phyloP scores from a whole-genome alignment of 2,113 vertebrate genomes.

The Saimiri boliviensis region DNA sequence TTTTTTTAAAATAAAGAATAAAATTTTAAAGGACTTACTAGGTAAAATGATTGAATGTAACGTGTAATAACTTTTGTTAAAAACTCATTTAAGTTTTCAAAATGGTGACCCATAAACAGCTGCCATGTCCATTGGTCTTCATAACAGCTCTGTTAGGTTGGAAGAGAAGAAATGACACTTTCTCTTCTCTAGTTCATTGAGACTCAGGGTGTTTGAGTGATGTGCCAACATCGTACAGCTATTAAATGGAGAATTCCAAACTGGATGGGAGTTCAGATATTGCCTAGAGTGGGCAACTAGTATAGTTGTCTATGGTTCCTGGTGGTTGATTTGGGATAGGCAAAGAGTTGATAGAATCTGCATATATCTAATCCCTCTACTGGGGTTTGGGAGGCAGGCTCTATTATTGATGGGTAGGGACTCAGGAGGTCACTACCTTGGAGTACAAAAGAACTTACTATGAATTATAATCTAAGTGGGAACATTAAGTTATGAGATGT shows the following conservation, averaged over 20 bases:
- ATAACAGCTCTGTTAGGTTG: background rate
- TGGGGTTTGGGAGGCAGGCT: background rate
- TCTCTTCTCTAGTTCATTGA: background rate
- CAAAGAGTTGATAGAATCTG: background rate
- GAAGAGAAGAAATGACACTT: background rate
- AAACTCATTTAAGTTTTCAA: background rate
- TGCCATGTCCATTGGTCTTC: background rate
- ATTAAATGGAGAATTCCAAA: background rate
- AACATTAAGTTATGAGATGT: background rate
- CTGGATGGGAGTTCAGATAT: background rate
- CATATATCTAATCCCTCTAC: background rate
- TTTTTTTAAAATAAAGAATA: background rate
- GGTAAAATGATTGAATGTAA: background rate
- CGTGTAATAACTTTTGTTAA: background rate
- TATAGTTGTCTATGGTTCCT: background rate
- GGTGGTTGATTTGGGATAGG: background rate
- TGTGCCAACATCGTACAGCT: background rate
- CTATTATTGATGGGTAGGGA: background rate
- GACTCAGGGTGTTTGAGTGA: background rate
- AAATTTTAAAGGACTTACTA: background rate
- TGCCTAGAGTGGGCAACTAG: background rate
- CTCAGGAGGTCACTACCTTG: background rate
- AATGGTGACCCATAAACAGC: background rate
- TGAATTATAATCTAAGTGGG: background rate
- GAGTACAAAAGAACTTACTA: background rate